Evolutionary conservation across 1,140 invertebrate genomes (phyloP).

Genomic region (Phthorimaea operculella): DNA sequence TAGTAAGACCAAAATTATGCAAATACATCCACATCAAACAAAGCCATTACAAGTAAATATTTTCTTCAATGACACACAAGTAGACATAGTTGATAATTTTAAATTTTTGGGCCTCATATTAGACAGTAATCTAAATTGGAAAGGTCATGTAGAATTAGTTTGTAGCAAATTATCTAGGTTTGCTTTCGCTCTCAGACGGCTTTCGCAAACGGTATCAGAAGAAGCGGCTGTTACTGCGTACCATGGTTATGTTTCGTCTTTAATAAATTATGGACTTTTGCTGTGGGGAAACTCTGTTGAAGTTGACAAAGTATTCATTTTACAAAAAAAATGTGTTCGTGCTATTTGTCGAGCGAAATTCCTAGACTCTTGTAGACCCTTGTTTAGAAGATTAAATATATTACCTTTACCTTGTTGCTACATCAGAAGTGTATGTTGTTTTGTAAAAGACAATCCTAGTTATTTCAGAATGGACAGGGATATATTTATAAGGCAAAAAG

Average conservation of each 20-base stretch:
- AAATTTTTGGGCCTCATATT: slow-evolving; percentile 1
- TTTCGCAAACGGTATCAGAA: not conserved
- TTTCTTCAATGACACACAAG: not conserved
- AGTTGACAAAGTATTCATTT: not conserved
- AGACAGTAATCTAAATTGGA: not conserved
- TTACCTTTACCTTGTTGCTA: not conserved
- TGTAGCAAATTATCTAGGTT: slow-evolving; percentile 3
- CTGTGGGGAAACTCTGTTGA: slow-evolving; percentile 1
- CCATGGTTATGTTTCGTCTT: not conserved
- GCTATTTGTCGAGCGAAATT: not conserved
- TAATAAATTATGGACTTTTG: not conserved
- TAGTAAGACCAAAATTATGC: slow-evolving; percentile 4
- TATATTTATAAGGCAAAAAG: too few species aligned
- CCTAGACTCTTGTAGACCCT: not conserved
- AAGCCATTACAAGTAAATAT: not conserved
- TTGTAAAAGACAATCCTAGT: not conserved
- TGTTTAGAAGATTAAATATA: not conserved
- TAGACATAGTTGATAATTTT: not conserved
- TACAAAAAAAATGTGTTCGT: not conserved
- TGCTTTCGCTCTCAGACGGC: not conserved
- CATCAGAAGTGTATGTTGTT: not conserved
- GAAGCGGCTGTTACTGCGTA: not conserved
- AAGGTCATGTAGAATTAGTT: slow-evolving; percentile 1
- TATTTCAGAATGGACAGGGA: not conserved
- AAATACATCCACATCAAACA: not conserved